Percentiles rank a stretch among this genome's conserved stretches.
Evolutionary conservation across 1,140 invertebrate genomes (phyloP).

Genomic region (Calycopis cecrops): DNA sequence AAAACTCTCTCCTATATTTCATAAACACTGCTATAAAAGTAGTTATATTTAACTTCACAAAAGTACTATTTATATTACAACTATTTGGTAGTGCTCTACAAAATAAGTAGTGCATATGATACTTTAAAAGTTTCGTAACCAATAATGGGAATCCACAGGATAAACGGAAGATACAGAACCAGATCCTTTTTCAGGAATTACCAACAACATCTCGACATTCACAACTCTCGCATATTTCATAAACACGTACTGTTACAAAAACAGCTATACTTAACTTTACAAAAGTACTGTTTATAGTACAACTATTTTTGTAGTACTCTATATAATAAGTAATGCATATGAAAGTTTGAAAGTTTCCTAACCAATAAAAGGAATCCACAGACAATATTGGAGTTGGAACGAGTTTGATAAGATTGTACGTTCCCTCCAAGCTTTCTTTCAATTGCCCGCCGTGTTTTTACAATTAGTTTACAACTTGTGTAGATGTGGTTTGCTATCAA

Average conservation of each 20-base stretch:
- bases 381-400: conserved; percentile 8
- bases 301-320: no score
- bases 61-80: no score
- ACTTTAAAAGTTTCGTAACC: conserved; percentile 7
- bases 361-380: conserved; percentile 9
- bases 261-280: no score
- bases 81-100: no score
- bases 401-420: conserved; percentile 5
- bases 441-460: conserved; percentile 8
- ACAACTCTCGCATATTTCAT: no score
- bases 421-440: conserved; percentile 6
- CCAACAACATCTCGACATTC: conserved; percentile 41
- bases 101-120: no score
- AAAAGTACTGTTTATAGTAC: no score
- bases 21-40: no score
- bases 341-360: conserved; percentile 7
- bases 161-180: conserved; percentile 45
- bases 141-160: conserved; percentile 15
- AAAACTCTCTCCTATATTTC: no score
- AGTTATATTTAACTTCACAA: no score
- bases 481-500: no score
- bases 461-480: conserved; percentile 8
- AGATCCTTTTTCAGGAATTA: conserved; percentile 59
- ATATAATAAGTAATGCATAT: conserved; percentile 4
- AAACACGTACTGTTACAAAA: no score